Evolutionary conservation across 2,113 vertebrate genomes (phyloP), one percentile per base, ranked within the genome.

Genomic region (Corythornis madagascariensis): DNA sequence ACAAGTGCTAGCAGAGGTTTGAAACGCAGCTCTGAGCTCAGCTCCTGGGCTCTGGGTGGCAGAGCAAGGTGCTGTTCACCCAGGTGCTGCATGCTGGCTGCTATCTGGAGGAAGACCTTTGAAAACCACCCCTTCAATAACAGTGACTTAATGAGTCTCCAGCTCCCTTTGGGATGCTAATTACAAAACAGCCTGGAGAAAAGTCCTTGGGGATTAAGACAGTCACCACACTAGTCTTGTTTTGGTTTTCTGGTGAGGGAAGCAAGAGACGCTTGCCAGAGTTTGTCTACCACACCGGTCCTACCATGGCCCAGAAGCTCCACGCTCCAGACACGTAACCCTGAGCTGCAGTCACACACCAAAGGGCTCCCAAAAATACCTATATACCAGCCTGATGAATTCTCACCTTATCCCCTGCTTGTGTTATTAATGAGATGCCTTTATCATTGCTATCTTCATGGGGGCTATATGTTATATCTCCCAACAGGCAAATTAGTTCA

Each of bases 151-250:
- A 90, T 81, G 73, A 92, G 90, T 64, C 90, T 84, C 64, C 80
- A 78, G 57, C 63, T 92, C 90, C 64, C 93, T 94, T 92, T 95
- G 83, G 94, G 92, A 93, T 90, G 88, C 69, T 94, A 95, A 96
- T 93, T 64, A 90, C 88, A 84, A 76, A 92, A 93, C 61, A 78
- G 86, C 88, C 88, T 10, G 65, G 72, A 89, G 94, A 80, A 80
- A 92, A 85, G 67, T 17, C 42, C 91, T 89, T 24, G 56, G 89
- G 60, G 93, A 89, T 89, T 86, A 92, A 83, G 75, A 64, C 56
- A 93, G 82, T 89, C 20, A 2, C 78, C 82, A 60, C 78, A 43
- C 38, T 61, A 53, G 87, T 87, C 71, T 82, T 1, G 4, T 43
- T 87, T 94, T 47, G 71, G 56, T 67, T 60, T 88, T 79, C 84